Percentiles rank a stretch among this genome's conserved stretches.
Evolutionary conservation across 2,113 vertebrate species (phyloP).

Genomic region (Syrmaticus mikado): DNA sequence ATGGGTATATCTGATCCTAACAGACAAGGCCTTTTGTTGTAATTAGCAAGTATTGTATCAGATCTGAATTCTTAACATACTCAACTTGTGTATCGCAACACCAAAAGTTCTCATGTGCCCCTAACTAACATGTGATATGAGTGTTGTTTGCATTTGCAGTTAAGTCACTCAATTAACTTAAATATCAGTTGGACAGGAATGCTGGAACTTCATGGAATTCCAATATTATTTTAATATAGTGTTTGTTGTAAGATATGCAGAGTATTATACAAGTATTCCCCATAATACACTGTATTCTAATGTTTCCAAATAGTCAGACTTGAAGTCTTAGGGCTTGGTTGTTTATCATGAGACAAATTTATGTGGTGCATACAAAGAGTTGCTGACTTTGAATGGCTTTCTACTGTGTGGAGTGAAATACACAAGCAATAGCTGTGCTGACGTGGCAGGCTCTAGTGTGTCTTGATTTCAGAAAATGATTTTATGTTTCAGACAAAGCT

Average conservation of each 20-base stretch:
- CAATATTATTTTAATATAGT: background rate
- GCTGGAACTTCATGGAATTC: constrained; percentile 3
- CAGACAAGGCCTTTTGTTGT: background rate
- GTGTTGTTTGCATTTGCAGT: background rate
- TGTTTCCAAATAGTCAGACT: background rate
- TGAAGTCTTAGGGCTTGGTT: background rate
- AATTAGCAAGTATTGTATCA: background rate
- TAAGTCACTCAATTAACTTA: background rate
- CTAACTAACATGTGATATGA: background rate
- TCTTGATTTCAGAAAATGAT: background rate
- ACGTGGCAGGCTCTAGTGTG: background rate
- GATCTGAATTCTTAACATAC: background rate
- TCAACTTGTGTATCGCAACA: background rate
- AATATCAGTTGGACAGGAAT: background rate
- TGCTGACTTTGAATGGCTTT: background rate
- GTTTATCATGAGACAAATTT: background rate
- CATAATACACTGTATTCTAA: background rate
- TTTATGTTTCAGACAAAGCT: background rate
- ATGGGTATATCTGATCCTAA: background rate
- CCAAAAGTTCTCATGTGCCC: background rate
- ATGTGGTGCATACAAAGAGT: background rate
- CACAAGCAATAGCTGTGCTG: background rate
- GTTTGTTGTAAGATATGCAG: background rate
- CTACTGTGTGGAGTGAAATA: background rate
- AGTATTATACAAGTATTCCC: background rate